These are phyloP conservation scores for Capromys pilorides DNA, from an alignment of 2,797 vertebrate genomes.

Conservation along the genomic window DNA sequence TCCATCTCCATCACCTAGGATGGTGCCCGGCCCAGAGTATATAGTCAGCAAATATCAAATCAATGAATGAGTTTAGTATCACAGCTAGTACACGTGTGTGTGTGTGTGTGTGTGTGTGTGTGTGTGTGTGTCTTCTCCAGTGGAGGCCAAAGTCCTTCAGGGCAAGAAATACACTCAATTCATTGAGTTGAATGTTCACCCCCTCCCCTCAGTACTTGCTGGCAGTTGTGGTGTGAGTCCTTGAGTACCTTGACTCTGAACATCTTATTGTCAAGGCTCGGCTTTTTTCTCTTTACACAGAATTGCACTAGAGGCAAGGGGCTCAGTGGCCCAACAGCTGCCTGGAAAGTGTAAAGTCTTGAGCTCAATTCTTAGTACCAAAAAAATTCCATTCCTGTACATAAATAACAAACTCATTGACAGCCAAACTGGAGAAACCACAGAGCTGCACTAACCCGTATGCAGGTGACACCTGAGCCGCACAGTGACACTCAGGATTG, in stretches of 20 bases:
- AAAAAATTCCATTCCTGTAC: too few relatives aligned
- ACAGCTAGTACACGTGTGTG: neutral
- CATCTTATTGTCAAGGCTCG: neutral
- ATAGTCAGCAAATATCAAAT: conserved; percentile 23
- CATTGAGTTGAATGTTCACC: neutral
- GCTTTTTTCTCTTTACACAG: neutral
- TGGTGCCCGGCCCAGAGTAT: neutral
- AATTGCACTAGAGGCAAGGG: neutral
- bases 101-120: neutral
- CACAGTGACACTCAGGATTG: conserved; percentile 2
- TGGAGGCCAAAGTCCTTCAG: conserved; percentile 27
- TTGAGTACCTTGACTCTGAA: neutral
- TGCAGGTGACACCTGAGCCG: neutral
- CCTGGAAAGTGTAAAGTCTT: too few relatives aligned
- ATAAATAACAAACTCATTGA: too few relatives aligned
- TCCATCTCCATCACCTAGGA: neutral
- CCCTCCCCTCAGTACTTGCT: neutral
- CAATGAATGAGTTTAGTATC: neutral
- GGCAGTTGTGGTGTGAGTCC: conserved; percentile 10
- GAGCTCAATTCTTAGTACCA: too few relatives aligned
- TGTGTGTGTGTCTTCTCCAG: neutral
- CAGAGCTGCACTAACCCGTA: conserved; percentile 30
- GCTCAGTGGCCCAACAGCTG: too few relatives aligned
- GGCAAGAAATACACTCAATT: conserved; percentile 12
- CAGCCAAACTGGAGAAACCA: too few relatives aligned